Evolutionary conservation across 2,113 vertebrate species (phyloP).

Genomic region (Oryzias celebensis): DNA sequence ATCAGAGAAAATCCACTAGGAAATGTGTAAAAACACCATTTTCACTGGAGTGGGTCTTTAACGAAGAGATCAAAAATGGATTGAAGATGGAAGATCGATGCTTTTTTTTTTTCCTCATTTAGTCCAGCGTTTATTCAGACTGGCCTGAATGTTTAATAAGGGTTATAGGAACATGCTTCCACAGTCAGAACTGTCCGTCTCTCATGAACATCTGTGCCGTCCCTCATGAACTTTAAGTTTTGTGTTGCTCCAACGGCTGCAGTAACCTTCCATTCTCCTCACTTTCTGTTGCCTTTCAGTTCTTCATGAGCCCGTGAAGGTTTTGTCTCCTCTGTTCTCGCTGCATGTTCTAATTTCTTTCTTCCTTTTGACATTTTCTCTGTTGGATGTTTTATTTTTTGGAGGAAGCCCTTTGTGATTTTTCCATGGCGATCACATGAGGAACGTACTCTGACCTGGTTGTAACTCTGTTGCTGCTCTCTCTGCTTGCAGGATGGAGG

Average conservation of each 20-base stretch:
- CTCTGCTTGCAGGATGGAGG: conserved; percentile 84
- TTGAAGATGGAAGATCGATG: too few relatives aligned
- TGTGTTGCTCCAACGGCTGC: conserved; percentile 22
- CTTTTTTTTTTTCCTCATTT: too few relatives aligned
- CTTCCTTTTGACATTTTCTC: conserved; percentile 14
- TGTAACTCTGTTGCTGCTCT: conserved; percentile 20
- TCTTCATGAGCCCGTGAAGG: conserved; percentile 35
- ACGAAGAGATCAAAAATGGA: too few relatives aligned
- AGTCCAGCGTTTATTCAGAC: too few relatives aligned
- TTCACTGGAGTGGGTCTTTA: too few relatives aligned
- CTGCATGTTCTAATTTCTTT: conserved; percentile 61
- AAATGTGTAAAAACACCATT: too few relatives aligned
- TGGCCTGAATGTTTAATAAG: too few relatives aligned
- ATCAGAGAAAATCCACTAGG: too few relatives aligned
- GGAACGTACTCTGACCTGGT: conserved; percentile 20
- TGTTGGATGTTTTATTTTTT: conserved; percentile 20
- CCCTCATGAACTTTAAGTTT: conserved; percentile 32
- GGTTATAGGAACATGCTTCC: too few relatives aligned
- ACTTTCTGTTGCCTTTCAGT: conserved; percentile 37
- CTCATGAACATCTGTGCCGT: conserved; percentile 2
- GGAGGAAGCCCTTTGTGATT: conserved; percentile 56
- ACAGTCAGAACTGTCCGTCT: too few relatives aligned
- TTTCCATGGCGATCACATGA: conserved; percentile 36
- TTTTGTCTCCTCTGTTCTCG: conserved; percentile 47
- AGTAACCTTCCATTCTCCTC: conserved; percentile 30